Conservation (phyloP, 2,888 invertebrate species). For the Trachelus troglodyta region DNA sequence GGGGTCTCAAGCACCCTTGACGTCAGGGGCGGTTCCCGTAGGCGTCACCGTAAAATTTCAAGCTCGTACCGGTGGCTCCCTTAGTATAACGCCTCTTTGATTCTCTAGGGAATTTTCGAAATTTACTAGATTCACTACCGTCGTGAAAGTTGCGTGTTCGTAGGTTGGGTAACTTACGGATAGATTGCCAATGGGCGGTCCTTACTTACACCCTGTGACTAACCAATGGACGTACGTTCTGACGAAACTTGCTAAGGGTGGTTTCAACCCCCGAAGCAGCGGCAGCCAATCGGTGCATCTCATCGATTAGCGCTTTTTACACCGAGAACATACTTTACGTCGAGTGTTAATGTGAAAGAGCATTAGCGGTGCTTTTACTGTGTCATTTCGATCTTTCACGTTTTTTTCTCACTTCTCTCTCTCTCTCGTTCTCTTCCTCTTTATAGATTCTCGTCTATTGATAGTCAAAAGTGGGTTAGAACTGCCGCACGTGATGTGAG, state of each 20-base stretch:
- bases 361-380: constrained; percentile 62
- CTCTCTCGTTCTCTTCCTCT: constrained; percentile 20
- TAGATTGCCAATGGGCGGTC: constrained; percentile 35
- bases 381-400: constrained; percentile 51
- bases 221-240: constrained; percentile 32
- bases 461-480: constrained; percentile 26
- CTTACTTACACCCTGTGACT: constrained; percentile 10
- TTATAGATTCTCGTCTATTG: constrained; percentile 19
- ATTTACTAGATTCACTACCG: constrained; percentile 10
- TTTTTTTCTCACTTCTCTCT: constrained; percentile 25
- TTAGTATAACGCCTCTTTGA: constrained; percentile 23
- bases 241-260: constrained; percentile 22
- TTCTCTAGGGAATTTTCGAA: constrained; percentile 28
- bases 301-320: constrained; percentile 61
- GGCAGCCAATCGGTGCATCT: constrained; percentile 52
- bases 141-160: background rate
- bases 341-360: constrained; percentile 63
- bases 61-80: background rate
- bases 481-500: background rate
- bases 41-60: constrained; percentile 15
- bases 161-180: constrained; percentile 13
- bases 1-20: constrained; percentile 57
- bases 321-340: constrained; percentile 61
- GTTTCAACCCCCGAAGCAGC: constrained; percentile 24
- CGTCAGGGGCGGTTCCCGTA: constrained; percentile 52